Base-by-base conservation (phyloP, 1,140 invertebrate genomes). In the Drosophila melanogaster region DNA sequence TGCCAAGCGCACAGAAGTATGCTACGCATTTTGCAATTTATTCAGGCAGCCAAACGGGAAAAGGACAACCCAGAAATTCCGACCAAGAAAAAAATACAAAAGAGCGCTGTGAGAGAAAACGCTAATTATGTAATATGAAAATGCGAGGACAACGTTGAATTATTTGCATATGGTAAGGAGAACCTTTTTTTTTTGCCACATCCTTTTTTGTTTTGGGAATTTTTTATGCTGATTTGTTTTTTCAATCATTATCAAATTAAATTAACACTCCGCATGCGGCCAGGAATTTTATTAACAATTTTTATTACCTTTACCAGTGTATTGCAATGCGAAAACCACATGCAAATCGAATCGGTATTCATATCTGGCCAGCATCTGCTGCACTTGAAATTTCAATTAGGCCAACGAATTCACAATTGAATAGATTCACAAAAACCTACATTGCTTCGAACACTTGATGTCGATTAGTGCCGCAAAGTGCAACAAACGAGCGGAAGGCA, bases 121-220 rank as follows among this genome's bases (percentile, higher is more conserved):
- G 84, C 84, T 87, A 87, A 87, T 87, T 87, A 87, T 87, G 84
- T 87, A 89, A 87, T 87, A 87, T 89, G 84, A 89, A 87, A 87
- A 85, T 87, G 75, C 71, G 81, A 87, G 74, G 83, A 86, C 74
- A 65, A 71, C 79, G 75, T 41, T 51, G 74, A 70, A 87, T 79
- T 87, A 87, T 87, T 87, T 87, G 84, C 84, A 87, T 87, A 87
- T 89, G 83, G 79, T 72, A 83, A 79, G 64, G 64, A 37, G n/a
- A 33, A 64, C 61, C 83, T 67, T 81, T 87, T 86, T 61, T 61
- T 22, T 61, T 75, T 4, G 2, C 49, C 22, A n/a, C 15, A 33
- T 58, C 44, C 49, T n/a, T 57, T 47, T 70, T 49, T n/a, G n/a
- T 49, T 71, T 54, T 4, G 19, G 14, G 22, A 53, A 26, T 26